Percentiles rank a stretch among this genome's conserved stretches.
Evolutionary conservation across 2,888 invertebrate genomes (phyloP).

Genomic region (Heliconius ismenius): DNA sequence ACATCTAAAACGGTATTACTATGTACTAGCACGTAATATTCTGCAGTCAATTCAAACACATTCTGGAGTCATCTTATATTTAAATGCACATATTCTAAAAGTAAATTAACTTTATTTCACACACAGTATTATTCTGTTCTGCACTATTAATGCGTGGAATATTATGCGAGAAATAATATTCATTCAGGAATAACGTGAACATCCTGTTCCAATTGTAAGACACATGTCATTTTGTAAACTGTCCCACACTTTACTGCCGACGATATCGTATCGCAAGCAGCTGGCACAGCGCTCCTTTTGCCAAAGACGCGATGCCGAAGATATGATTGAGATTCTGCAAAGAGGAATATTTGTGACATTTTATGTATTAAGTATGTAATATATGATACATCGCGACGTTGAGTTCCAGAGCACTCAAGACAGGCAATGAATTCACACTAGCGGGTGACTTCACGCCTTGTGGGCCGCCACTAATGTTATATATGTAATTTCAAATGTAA

Average conservation of each 20-base stretch:
- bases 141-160: background rate
- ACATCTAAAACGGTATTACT: background rate
- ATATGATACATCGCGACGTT: too few relatives aligned
- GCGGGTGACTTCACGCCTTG: too few relatives aligned
- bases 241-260: background rate
- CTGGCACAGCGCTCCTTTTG: background rate
- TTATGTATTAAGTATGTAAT: too few relatives aligned
- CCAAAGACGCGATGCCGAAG: background rate
- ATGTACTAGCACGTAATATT: background rate
- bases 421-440: too few relatives aligned
- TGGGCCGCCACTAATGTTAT: too few relatives aligned
- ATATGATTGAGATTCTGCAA: background rate
- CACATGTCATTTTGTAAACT: background rate
- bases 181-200: background rate
- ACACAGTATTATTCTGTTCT: conserved; percentile 4
- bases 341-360: background rate
- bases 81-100: too few relatives aligned
- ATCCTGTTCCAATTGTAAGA: background rate
- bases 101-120: background rate
- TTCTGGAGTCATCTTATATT: too few relatives aligned
- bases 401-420: too few relatives aligned
- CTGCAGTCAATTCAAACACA: background rate
- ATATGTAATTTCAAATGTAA: too few relatives aligned
- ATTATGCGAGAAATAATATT: background rate
- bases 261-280: conserved; percentile 2